Percentiles rank a stretch among this genome's conserved stretches.
Conservation (phyloP, 1,140 invertebrate genomes). For the Zaprionus gabonicus region DNA sequence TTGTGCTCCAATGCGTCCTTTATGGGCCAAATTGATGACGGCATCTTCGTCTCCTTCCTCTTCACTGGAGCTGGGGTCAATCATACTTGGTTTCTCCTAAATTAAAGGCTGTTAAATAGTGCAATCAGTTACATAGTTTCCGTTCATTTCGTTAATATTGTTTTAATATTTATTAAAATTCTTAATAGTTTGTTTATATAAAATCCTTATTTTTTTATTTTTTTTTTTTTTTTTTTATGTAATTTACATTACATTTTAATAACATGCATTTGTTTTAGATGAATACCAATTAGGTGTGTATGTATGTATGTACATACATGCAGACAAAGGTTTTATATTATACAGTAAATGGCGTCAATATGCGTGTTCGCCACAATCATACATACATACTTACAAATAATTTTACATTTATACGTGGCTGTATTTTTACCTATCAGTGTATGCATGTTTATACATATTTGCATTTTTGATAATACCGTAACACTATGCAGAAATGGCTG, state of each 20-base stretch:
- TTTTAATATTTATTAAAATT: neutral
- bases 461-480: neutral
- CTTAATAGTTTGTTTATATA: neutral
- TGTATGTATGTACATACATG: neutral
- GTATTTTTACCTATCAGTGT: neutral
- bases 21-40: conserved; percentile 80
- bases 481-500: neutral
- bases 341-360: neutral
- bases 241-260: too few relatives aligned
- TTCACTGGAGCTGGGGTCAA: conserved; percentile 95
- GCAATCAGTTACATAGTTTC: too few relatives aligned
- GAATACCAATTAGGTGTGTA: neutral
- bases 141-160: too few relatives aligned
- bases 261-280: neutral
- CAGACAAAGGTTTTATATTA: neutral
- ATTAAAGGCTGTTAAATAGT: neutral
- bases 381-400: neutral
- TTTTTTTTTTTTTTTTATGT: too few relatives aligned
- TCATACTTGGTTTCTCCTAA: conserved; percentile 86
- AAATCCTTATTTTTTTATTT: too few relatives aligned
- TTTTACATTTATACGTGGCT: too few relatives aligned
- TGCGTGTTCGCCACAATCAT: neutral
- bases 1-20: conserved; percentile 52
- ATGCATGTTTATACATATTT: neutral
- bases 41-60: conserved; percentile 94